Evolutionary conservation across 37 sponge, comb jelly and placozoan genomes (phyloP).

Genomic region (Theonella swinhoei): DNA sequence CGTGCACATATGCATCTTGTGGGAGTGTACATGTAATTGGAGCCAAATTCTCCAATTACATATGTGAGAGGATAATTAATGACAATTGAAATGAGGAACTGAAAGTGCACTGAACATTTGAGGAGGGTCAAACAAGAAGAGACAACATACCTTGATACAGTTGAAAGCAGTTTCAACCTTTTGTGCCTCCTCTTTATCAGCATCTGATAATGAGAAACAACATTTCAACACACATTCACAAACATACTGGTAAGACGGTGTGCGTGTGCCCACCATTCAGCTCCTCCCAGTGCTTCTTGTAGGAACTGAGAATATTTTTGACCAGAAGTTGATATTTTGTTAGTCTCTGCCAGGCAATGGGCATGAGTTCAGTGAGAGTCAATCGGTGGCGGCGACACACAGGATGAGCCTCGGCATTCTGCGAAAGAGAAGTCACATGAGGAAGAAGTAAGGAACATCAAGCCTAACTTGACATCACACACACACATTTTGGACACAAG

Average conservation of each 20-base stretch:
- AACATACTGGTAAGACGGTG: not conserved
- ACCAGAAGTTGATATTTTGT: conserved; percentile 71
- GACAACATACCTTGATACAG: conserved; percentile 49
- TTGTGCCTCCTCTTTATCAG: conserved; percentile 43
- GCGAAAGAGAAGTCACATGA: not conserved
- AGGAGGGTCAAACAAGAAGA: too few species aligned
- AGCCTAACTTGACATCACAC: not conserved
- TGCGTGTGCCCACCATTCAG: conserved; percentile 34
- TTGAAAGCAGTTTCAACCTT: conserved; percentile 45
- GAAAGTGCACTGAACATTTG: too few species aligned
- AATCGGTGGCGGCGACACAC: conserved; percentile 44
- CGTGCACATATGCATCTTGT: too few species aligned
- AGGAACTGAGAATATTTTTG: conserved; percentile 48
- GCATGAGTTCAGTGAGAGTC: conserved; percentile 64
- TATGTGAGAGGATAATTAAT: too few species aligned
- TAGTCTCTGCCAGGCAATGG: conserved; percentile 73
- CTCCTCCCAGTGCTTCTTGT: conserved; percentile 52
- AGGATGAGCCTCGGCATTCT: conserved; percentile 59
- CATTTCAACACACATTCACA: not conserved
- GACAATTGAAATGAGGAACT: too few species aligned
- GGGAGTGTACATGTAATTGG: too few species aligned
- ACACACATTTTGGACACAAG: not conserved
- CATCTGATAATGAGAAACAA: conserved; percentile 13
- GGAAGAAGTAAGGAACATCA: not conserved
- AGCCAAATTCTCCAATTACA: too few species aligned